These are phyloP conservation scores for Microcebus murinus DNA, from an alignment of 2,113 vertebrate genomes.

Conservation along the genomic window DNA sequence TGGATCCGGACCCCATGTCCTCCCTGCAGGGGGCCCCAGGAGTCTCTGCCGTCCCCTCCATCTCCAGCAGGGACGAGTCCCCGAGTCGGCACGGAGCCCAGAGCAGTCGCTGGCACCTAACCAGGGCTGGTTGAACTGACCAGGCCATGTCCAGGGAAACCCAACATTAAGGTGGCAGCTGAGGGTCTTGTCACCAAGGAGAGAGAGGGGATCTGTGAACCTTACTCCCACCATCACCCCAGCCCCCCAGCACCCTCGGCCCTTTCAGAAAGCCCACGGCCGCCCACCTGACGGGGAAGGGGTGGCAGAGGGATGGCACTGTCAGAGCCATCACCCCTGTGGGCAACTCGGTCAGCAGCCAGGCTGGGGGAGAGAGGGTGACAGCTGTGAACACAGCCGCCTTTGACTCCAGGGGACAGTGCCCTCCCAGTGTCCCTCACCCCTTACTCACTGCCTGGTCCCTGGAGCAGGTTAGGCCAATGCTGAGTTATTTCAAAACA, in stretches of 20 bases:
- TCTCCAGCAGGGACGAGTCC: neutral
- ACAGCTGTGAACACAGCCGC: neutral
- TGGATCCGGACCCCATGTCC: neutral
- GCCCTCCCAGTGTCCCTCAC: neutral
- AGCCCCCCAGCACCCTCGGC: neutral
- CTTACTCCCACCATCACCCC: no score
- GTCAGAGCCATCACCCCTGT: rapidly evolving
- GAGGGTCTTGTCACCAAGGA: neutral
- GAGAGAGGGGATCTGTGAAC: neutral
- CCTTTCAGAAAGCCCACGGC: neutral
- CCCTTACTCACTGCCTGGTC: neutral
- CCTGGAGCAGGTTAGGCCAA: neutral
- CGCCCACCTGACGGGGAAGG: neutral
- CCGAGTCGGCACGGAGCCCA: rapidly evolving
- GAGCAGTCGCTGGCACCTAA: rapidly evolving
- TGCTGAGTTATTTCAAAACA: neutral
- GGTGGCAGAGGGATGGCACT: rapidly evolving
- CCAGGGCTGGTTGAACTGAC: no score
- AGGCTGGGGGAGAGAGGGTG: neutral
- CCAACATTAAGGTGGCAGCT: neutral
- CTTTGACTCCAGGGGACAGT: neutral
- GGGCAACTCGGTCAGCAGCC: neutral
- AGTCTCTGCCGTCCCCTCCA: neutral
- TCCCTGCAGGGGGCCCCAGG: neutral
- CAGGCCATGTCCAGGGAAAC: neutral